Evolutionary conservation across 2,888 invertebrate genomes (phyloP).

Genomic region (Andrena haemorrhoa): DNA sequence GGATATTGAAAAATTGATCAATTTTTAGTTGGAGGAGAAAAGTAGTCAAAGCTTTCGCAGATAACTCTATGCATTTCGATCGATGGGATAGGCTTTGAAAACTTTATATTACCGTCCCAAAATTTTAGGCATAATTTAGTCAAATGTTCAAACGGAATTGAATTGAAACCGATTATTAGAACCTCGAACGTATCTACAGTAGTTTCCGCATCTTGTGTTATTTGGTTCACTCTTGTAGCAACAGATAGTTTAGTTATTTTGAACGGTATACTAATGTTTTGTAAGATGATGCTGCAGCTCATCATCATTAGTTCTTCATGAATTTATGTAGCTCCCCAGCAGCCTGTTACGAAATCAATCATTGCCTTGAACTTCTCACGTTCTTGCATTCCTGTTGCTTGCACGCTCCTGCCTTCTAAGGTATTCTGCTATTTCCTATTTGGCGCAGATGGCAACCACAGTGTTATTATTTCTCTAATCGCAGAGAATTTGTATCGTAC

Average conservation of each 20-base stretch:
- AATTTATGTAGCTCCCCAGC: slow-evolving; percentile 10
- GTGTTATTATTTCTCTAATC: neutral
- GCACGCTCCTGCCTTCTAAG: neutral
- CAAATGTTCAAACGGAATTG: neutral
- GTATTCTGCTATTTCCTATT: slow-evolving; percentile 2
- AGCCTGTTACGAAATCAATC: slow-evolving; percentile 9
- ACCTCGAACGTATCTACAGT: neutral
- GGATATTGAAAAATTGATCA: no score
- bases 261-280: slow-evolving; percentile 8
- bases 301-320: slow-evolving; percentile 13
- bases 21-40: no score
- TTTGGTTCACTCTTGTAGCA: neutral
- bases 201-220: neutral
- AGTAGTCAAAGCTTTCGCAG: no score
- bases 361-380: slow-evolving; percentile 1
- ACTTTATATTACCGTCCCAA: no score
- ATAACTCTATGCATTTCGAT: no score
- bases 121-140: neutral
- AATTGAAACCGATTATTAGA: neutral
- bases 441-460: neutral
- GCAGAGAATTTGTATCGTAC: neutral
- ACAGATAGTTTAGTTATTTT: slow-evolving; percentile 23
- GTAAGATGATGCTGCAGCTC: slow-evolving; percentile 1
- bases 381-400: slow-evolving; percentile 9
- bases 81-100: no score